Base-by-base conservation (phyloP, 1,140 invertebrate species). In the Drosophila orosa region DNA sequence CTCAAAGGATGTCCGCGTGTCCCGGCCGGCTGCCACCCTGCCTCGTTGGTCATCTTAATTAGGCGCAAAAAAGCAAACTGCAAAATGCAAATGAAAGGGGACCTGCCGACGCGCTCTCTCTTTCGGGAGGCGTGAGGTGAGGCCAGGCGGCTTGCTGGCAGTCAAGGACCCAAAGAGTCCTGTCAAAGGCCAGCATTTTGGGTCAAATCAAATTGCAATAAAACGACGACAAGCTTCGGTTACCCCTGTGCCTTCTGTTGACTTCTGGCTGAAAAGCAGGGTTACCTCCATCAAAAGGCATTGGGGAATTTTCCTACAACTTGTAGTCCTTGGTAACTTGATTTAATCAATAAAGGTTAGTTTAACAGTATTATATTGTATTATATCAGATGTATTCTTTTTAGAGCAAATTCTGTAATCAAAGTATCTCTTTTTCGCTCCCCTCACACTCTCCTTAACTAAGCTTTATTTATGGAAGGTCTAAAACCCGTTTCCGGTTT, bases 1-100 rank as follows among this genome's bases (percentile, higher is more conserved):
- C 29, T 71, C 69, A 73, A 60, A 58, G 61, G 52, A 58, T 29
- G 37, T 22, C 24, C 25, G 15, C n/a, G 29, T 22, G 45, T 35
- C 24, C 44, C 27, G 63, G 24, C 33, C 42, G 19, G 12, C 17
- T 19, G 27, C 39, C 39, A 10, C 37, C 39, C n/a, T 48, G 73
- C 73, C 58, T 66, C 60, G 73, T 27, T 54, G 73, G 72, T 57
- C 63, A 58, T 77, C 74, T 77, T 77, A 77, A 77, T 77, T 77
- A 77, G 74, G 63, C 74, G 57, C 47, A 69, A 56, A 77, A 77
- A 69, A 57, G 56, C 63, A 77, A 69, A 19, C 50, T 69, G 74
- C 74, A 77, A 68, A 77, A 77, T 77, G 73, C 63, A 77, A 77
- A 77, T 77, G 62, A 76, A 77, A 76, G 15, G 61, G 72, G 31